These are phyloP conservation scores for Eublepharis macularius DNA, from an alignment of 2,113 vertebrate species.

Conservation along the genomic window DNA sequence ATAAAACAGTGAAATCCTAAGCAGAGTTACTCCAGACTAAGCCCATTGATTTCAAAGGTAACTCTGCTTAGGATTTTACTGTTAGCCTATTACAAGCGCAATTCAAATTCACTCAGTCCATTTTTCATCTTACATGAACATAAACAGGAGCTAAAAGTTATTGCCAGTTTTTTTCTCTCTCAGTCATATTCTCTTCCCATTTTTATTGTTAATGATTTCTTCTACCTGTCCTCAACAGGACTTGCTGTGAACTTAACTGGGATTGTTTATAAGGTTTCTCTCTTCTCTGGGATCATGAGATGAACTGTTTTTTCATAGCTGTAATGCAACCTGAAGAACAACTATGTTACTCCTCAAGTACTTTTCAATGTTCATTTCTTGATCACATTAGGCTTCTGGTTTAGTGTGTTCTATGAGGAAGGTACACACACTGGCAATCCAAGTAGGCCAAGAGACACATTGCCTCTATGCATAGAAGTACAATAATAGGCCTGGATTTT, in stretches of 20 bases:
- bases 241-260: not conserved
- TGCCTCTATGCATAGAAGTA: not conserved
- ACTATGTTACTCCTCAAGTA: not conserved
- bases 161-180: not conserved
- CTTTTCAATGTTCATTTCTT: not conserved
- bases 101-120: not conserved
- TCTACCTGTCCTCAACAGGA: not conserved
- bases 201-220: not conserved
- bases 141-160: not conserved
- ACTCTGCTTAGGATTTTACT: no score
- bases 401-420: no score
- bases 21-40: no score
- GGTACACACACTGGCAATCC: not conserved
- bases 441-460: not conserved
- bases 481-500: not conserved
- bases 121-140: slow-evolving; percentile 1
- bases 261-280: not conserved
- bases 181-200: not conserved
- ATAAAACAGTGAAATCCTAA: no score
- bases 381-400: not conserved
- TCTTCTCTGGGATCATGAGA: not conserved
- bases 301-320: not conserved
- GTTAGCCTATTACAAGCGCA: not conserved
- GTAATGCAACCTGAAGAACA: not conserved
- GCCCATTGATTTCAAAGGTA: no score